Evolutionary conservation across 2,797 vertebrate genomes (phyloP).

Genomic region (Alosa sapidissima): DNA sequence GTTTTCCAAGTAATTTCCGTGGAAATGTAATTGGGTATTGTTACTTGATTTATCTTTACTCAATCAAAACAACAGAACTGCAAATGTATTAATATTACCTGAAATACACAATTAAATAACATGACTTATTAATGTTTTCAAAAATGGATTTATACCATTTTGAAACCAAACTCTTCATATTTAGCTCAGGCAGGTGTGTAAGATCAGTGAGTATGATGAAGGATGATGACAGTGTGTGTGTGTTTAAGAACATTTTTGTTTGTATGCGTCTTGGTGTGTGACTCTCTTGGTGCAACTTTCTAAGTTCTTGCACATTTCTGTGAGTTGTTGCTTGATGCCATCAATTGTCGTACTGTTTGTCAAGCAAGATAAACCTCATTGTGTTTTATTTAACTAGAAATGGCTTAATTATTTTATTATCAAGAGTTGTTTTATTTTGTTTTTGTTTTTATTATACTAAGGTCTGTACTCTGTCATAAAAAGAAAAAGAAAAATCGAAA

Average conservation of each 20-base stretch:
- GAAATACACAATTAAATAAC: no score
- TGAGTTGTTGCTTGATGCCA: not conserved
- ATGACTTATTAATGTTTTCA: no score
- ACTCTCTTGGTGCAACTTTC: not conserved
- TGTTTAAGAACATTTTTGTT: not conserved
- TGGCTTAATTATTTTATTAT: not conserved
- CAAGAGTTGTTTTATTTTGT: not conserved
- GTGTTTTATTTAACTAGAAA: not conserved
- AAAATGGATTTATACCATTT: no score
- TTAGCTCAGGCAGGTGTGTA: no score
- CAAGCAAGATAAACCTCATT: not conserved
- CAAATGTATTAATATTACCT: no score
- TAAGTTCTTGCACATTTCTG: not conserved
- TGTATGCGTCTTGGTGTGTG: not conserved
- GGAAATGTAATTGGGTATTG: no score
- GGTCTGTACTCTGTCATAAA: not conserved
- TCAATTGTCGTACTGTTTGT: not conserved
- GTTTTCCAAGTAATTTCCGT: no score
- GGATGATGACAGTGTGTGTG: not conserved
- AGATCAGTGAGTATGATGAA: no score
- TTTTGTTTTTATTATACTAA: not conserved
- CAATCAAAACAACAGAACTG: no score
- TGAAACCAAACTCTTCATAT: no score
- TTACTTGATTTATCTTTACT: no score
- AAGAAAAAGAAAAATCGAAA: not conserved